Evolutionary conservation across 2,113 vertebrate genomes (phyloP), one percentile per base, ranked within the genome.

Genomic region (Lipophrys pholis): DNA sequence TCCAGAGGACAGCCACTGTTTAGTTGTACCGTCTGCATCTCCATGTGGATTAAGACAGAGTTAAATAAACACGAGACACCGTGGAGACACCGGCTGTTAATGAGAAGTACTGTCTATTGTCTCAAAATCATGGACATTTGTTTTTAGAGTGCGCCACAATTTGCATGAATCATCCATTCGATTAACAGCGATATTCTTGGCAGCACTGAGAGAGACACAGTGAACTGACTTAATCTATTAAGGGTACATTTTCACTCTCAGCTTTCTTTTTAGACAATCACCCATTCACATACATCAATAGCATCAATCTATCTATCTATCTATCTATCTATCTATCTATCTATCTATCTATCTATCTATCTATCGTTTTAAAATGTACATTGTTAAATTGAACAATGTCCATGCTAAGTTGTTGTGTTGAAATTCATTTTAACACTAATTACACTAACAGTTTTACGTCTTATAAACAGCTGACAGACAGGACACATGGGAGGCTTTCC

Each of bases 1-100:
- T 91, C 84, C 86, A 78, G 79, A 81, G 82, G 84, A 91, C 90
- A 81, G 80, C 75, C 78, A 70, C 85, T 85, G 78, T 75, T 80
- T 78, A 86, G 84, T 49, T 69, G 76, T 58, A 42, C 76, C 78
- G 83, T 87, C 81, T 87, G 45, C 55, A 59, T 35, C 43, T 71
- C n/a, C 39, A 36, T 78, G 49, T 71, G 58, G 69, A 87, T 69
- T 76, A 61, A 80, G 70, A 88, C 54, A 67, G 66, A 59, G 35
- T 42, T 42, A 71, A 85, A 88, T 78, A 78, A 71, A 81, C 67
- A 82, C 68, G 53, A 51, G 42, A 69, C 48, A 30, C 21, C 4
- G 21, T 30, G 21, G 21, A 30, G 21, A 30, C 21, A 4, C 21
- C 21, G 21, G 81, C 63, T 66, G 70, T 49, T 83, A 81, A 62